Evolutionary conservation across 64 coral and sea anemone genomes (phyloP), one percentile per base, ranked within the genome.

Genomic region (Trachythela sp.): DNA sequence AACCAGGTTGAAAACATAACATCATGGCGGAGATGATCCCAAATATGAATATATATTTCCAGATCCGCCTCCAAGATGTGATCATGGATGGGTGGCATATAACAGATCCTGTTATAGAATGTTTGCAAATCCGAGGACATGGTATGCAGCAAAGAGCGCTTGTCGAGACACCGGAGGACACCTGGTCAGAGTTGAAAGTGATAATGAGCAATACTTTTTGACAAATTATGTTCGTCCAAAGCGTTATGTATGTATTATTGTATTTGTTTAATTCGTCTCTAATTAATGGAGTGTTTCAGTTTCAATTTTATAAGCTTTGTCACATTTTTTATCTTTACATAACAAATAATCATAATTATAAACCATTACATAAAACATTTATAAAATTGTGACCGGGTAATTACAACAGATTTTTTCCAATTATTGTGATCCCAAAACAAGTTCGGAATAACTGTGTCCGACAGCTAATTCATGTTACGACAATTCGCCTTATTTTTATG

Each of bases 81-180:
- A 80, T 36, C 37, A 80, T 80, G 75, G 75, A 30, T 80, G 75
- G 75, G 75, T 37, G 13, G 14, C 33, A 37, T 80, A 34, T 36
- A 39, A 39, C 31, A 35, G 37, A 80, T 80, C 75, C 13, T 80
- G 75, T 38, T 80, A 80, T 80, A 35, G 37, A 39, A 29, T 80
- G 13, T 80, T 39, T 20, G 9, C 33, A 11, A 39, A 37, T 80
- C 37, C 2, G 2, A 80, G 37, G 1, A 80, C 9, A 5, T 80
- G 75, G 75, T 17, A 36, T 34, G 33, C 10, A 17, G 75, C 75
- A 35, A 35, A 80, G 34, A 30, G 15, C 2, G 75, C 75, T 37
- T 80, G 75, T 80, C 31, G 75, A 18, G 75, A 80, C 35, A 80
- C 75, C 14, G 75, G 75, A 34, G 75, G 75, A 34, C 75, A 80